Evolutionary conservation across 2,888 invertebrate genomes (phyloP).

Genomic region (Gastrophysa polygoni): DNA sequence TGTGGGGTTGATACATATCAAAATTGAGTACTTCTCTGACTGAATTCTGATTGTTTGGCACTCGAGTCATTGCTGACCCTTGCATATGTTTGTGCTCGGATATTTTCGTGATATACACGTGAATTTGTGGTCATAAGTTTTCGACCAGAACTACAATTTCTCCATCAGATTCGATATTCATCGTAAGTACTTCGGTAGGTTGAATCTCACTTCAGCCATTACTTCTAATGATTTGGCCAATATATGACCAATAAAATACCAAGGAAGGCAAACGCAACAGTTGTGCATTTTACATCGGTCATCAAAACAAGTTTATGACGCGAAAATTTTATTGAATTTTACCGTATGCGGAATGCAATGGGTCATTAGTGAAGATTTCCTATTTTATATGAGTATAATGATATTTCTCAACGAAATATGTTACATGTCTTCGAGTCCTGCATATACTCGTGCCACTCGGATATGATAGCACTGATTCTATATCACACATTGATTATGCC

Average conservation of each 20-base stretch:
- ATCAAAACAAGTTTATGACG: neutral
- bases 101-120: no score
- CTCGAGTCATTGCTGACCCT: no score
- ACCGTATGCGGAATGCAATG: neutral
- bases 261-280: neutral
- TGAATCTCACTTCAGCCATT: neutral
- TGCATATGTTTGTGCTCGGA: no score
- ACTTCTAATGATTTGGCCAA: neutral
- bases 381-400: neutral
- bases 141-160: neutral
- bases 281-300: neutral
- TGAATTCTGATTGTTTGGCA: no score
- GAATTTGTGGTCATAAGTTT: no score
- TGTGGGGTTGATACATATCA: no score
- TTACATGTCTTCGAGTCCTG: neutral
- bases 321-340: conserved; percentile 1
- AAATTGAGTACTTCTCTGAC: no score
- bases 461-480: no score
- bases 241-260: neutral
- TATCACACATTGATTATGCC: no score
- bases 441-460: no score
- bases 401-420: neutral
- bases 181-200: neutral
- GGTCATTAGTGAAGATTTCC: neutral
- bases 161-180: neutral